Conservation (phyloP, 2,888 invertebrate genomes). For the Sesia apiformis region DNA sequence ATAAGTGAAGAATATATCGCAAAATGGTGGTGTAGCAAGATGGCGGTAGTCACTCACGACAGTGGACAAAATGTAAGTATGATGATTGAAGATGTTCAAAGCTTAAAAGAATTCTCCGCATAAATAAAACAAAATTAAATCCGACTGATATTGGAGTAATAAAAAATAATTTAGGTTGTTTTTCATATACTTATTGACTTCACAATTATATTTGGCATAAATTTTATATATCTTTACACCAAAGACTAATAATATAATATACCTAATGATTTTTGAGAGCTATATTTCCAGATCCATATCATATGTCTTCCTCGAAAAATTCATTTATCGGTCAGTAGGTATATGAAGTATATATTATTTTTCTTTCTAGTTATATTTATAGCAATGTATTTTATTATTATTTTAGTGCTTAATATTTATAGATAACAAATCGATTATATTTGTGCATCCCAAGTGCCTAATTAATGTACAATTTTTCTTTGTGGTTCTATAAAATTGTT, state of each 20-base stretch:
- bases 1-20: constrained; percentile 4
- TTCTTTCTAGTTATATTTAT: constrained; percentile 33
- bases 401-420: constrained; percentile 64
- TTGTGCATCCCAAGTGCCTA: constrained; percentile 69
- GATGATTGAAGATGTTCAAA: constrained; percentile 10
- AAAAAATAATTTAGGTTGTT: constrained; percentile 35
- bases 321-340: constrained; percentile 40
- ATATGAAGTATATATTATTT: constrained; percentile 30
- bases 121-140: constrained; percentile 10
- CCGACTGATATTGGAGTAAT: constrained; percentile 54
- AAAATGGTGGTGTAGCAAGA: constrained; percentile 18
- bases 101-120: background rate
- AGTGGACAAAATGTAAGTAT: constrained; percentile 32
- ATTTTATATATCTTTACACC: constrained; percentile 50
- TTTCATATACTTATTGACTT: constrained; percentile 55
- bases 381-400: constrained; percentile 46
- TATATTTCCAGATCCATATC: constrained; percentile 30
- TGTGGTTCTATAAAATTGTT: constrained; percentile 66
- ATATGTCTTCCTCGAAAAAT: constrained; percentile 44
- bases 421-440: constrained; percentile 41
- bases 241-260: constrained; percentile 48
- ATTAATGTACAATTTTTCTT: constrained; percentile 64
- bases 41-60: constrained; percentile 26
- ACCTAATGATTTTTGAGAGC: constrained; percentile 38
- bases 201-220: constrained; percentile 36